phyloP scores from a whole-genome alignment of 2,797 vertebrate species.

The Myiotriccus ornatus region DNA sequence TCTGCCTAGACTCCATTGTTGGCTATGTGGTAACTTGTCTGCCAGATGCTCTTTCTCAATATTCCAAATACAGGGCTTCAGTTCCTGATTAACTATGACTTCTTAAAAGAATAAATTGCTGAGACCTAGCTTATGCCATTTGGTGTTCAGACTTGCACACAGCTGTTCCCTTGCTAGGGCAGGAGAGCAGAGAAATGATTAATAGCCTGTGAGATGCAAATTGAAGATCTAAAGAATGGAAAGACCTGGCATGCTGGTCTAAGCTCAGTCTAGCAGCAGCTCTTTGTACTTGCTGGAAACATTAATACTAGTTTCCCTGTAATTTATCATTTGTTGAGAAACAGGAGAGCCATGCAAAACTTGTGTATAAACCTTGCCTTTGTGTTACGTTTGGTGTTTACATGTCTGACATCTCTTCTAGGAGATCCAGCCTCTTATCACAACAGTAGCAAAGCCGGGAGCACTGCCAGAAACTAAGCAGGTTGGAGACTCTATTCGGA shows the following conservation, averaged over 20 bases:
- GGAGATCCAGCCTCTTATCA: slow-evolving; percentile 82
- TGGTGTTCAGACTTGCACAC: neutral
- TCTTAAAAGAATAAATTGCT: neutral
- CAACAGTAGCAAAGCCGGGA: slow-evolving; percentile 79
- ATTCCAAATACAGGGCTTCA: neutral
- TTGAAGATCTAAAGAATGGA: neutral
- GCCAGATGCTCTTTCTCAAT: slow-evolving; percentile 5
- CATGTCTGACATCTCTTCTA: slow-evolving; percentile 42
- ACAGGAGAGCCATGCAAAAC: neutral
- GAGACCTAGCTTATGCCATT: neutral
- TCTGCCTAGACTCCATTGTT: neutral
- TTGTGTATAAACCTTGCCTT: neutral
- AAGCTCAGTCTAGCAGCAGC: neutral
- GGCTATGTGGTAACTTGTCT: neutral
- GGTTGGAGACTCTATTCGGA: slow-evolving; percentile 89
- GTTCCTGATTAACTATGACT: neutral
- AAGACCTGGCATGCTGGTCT: neutral
- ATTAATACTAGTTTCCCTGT: neutral
- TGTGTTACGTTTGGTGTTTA: neutral
- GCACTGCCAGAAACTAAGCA: slow-evolving; percentile 83
- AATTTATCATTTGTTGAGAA: neutral
- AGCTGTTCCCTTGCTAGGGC: neutral
- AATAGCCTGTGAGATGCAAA: neutral
- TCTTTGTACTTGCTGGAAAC: neutral
- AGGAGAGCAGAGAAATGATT: neutral